phyloP scores from a whole-genome alignment of 2,113 vertebrate genomes.

The Rafetus swinhoei region DNA sequence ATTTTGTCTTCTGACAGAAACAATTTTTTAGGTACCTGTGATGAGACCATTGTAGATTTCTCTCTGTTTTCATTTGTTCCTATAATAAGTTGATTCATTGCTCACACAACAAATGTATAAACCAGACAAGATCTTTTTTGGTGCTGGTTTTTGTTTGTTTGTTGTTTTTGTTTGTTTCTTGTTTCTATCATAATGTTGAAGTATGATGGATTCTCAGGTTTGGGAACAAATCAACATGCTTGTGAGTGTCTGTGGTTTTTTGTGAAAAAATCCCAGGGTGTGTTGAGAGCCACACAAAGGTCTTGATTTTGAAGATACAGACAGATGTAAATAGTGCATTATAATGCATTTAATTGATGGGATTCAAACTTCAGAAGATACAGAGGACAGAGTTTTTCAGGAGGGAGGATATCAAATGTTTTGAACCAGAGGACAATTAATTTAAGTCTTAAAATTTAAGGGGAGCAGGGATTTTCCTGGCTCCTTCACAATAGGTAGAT shows the following conservation, averaged over 20 bases:
- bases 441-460: neutral
- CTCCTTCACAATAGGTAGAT: neutral
- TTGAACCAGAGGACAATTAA: neutral
- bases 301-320: neutral
- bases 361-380: neutral
- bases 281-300: accelerated
- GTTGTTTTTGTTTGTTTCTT: neutral
- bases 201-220: neutral
- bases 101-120: neutral
- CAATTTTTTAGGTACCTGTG: neutral
- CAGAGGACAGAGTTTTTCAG: neutral
- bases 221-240: accelerated
- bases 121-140: neutral
- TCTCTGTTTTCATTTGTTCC: accelerated
- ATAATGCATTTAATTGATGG: neutral
- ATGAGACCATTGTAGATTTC: neutral
- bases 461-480: accelerated
- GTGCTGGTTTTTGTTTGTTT: neutral
- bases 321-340: neutral
- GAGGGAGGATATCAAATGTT: neutral
- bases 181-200: accelerated
- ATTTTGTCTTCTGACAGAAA: accelerated
- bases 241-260: accelerated
- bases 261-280: neutral
- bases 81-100: neutral